A percentile compares a stretch with the other conserved stretches of the same genome.
These are phyloP conservation scores for Cataglyphis hispanica DNA, from an alignment of 1,140 invertebrate species.

Conservation along the genomic window DNA sequence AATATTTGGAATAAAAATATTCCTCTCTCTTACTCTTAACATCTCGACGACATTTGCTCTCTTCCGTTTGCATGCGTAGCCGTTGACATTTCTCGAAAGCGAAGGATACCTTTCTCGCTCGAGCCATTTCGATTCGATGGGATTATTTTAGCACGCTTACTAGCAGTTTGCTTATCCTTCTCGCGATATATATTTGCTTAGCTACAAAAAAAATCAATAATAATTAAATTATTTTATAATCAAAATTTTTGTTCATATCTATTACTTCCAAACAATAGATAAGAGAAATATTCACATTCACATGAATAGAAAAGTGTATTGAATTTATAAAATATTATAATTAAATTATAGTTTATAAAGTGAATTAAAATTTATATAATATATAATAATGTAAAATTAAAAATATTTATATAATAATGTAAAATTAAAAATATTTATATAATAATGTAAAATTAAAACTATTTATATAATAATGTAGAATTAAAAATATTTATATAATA, in stretches of 20 bases:
- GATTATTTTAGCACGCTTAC: background rate
- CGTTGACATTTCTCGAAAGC: constrained; percentile 47
- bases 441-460: too few species aligned
- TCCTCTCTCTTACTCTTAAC: background rate
- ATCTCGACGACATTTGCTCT: constrained; percentile 29
- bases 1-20: constrained; percentile 40
- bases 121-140: constrained; percentile 17
- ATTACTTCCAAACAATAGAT: background rate
- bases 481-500: too few species aligned
- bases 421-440: too few species aligned
- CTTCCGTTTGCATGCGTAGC: background rate
- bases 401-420: too few species aligned
- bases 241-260: background rate
- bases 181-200: background rate
- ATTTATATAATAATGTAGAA: too few species aligned
- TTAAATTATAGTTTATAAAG: too few species aligned
- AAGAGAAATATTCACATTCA: background rate
- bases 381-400: too few species aligned
- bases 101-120: constrained; percentile 7
- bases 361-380: too few species aligned
- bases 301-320: background rate
- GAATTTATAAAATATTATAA: too few species aligned
- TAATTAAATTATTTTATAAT: background rate
- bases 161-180: background rate
- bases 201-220: background rate